A percentile compares a stretch with the other conserved stretches of the same genome.
phyloP scores from a whole-genome alignment of 2,888 invertebrate species.

The Metallyticus violacea region DNA sequence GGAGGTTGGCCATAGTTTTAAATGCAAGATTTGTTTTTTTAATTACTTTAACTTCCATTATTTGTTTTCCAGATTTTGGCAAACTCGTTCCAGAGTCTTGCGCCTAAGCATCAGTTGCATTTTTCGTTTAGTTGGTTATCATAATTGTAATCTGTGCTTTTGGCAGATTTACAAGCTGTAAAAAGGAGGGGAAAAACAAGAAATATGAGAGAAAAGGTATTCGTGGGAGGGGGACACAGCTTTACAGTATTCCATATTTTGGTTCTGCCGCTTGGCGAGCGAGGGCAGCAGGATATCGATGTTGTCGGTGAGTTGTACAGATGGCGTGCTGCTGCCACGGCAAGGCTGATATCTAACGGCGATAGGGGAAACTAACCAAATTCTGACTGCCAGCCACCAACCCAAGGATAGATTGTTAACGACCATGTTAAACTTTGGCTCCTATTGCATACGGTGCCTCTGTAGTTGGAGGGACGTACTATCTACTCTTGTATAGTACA shows the following conservation, averaged over 20 bases:
- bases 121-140: neutral
- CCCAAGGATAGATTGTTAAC: too few relatives aligned
- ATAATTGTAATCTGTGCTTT: neutral
- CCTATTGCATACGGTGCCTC: too few relatives aligned
- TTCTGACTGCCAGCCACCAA: too few relatives aligned
- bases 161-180: neutral
- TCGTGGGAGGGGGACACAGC: neutral
- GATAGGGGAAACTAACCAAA: too few relatives aligned
- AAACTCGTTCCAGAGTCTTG: neutral
- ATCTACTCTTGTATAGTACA: too few relatives aligned
- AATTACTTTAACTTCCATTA: too few relatives aligned
- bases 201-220: neutral
- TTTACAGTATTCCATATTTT: neutral
- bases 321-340: neutral
- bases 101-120: neutral
- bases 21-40: too few relatives aligned
- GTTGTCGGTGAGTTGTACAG: neutral
- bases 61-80: neutral
- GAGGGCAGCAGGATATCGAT: neutral
- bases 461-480: too few relatives aligned
- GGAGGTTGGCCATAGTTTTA: too few relatives aligned
- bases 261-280: neutral
- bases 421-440: too few relatives aligned
- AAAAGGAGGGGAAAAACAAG: neutral
- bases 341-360: too few relatives aligned